Base-by-base conservation (phyloP, 2,113 vertebrate species). In the Lampris megalopsis region DNA sequence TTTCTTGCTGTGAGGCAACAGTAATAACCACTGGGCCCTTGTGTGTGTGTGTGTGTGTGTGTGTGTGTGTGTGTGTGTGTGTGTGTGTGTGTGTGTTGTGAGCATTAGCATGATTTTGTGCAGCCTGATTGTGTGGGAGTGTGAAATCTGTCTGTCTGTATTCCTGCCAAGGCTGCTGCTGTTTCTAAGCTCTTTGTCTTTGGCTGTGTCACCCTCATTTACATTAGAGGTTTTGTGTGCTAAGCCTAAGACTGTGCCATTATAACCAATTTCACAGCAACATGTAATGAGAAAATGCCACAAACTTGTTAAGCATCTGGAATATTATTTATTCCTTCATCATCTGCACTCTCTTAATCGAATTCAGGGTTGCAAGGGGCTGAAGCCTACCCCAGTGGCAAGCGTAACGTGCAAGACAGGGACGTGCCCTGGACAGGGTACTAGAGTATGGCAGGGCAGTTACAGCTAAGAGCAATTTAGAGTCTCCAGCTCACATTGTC, bases 211-310 rank as follows among this genome's bases (percentile, higher is more conserved):
- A 64, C 73, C 73, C 9, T 86, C 68, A 73, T 86, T 81, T 83
- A 74, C 81, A 85, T 88, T 81, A 67, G 47, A 0, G 70, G 24
- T 45, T 60, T 68, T 69, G 89, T 80, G 71, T 86, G 80, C 81
- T 54, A 54, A 1, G 59, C 57, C 85, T 84, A 70, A 81, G 73
- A 87, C 50, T 79, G 72, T 86, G 38, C 87, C 77, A 81, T 86
- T 91, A 37, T 64, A 8, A 50, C 50, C 68, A 80, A 91, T 91
- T 90, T 88, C 82, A 88, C 77, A 85, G 83, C 63, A 74, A 62
- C 11, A 75, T 49, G 68, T 79, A 73, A 70, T 85, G 67, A 65
- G 53, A 73, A 83, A 63, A 11, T 35, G 41, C 50, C 40, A 63
- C 74, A 68, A 79, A 82, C 24, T 0, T 24, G 24, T 24, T 24